These are phyloP conservation scores for Macaria liturata DNA, from an alignment of 2,888 invertebrate genomes.

Conservation along the genomic window DNA sequence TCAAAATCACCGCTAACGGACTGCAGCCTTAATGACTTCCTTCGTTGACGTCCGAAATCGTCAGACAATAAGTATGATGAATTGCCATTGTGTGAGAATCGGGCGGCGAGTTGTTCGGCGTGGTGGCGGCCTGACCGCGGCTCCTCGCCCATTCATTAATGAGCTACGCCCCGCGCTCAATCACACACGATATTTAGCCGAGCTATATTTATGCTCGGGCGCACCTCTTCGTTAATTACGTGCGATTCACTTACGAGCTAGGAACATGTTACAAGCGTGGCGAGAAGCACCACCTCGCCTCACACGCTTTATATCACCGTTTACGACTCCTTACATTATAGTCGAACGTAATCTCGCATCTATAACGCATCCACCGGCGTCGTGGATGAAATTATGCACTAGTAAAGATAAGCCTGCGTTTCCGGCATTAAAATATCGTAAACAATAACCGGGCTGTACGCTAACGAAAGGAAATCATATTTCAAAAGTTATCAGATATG, in stretches of 20 bases:
- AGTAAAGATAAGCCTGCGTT: constrained; percentile 27
- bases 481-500: constrained; percentile 61
- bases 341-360: constrained; percentile 20
- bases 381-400: constrained; percentile 23
- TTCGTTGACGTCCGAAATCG: constrained; percentile 77
- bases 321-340: constrained; percentile 16
- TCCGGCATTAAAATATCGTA: constrained; percentile 34
- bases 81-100: constrained; percentile 77
- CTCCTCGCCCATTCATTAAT: constrained; percentile 78
- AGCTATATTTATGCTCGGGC: constrained; percentile 69
- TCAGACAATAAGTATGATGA: constrained; percentile 78
- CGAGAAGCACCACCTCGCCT: constrained; percentile 14
- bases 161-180: constrained; percentile 74
- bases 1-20: constrained; percentile 60
- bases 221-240: constrained; percentile 73
- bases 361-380: constrained; percentile 14
- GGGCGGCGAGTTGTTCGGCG: constrained; percentile 63
- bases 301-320: constrained; percentile 15
- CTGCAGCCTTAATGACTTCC: constrained; percentile 70
- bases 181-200: constrained; percentile 69
- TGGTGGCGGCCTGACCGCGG: constrained; percentile 59
- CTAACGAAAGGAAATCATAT: constrained; percentile 57
- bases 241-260: constrained; percentile 67
- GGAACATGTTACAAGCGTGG: constrained; percentile 38
- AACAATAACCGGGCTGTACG: constrained; percentile 36